Conservation (phyloP, 2,888 invertebrate species). For the Aspidiotus destructor region DNA sequence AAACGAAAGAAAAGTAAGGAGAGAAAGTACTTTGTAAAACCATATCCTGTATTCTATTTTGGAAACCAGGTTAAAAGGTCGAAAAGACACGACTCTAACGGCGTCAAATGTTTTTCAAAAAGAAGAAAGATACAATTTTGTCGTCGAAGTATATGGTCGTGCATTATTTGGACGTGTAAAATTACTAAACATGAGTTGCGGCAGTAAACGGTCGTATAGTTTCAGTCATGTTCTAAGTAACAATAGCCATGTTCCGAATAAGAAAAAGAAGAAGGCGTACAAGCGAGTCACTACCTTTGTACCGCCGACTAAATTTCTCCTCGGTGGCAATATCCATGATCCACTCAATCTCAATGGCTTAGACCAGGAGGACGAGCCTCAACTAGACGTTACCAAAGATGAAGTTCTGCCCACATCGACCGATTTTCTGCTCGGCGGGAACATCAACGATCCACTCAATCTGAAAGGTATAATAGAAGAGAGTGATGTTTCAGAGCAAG, state of each 20-base stretch:
- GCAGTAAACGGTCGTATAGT: conserved; percentile 36
- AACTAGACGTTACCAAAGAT: not conserved
- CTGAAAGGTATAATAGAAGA: conserved; percentile 55
- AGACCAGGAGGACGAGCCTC: conserved; percentile 43
- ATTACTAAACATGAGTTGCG: conserved; percentile 40
- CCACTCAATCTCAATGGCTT: conserved; percentile 88
- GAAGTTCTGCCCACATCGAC: not conserved
- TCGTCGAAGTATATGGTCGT: not conserved
- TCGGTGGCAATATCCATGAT: conserved; percentile 92
- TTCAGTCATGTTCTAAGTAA: conserved; percentile 10
- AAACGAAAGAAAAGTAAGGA: not conserved
- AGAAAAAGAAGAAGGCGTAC: conserved; percentile 22
- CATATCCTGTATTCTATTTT: not conserved
- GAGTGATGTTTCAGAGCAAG: not conserved
- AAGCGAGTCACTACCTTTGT: conserved; percentile 40
- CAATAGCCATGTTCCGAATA: not conserved
- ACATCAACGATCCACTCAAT: conserved; percentile 89
- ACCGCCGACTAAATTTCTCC: conserved; percentile 82
- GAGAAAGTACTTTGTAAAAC: not conserved
- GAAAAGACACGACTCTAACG: not conserved
- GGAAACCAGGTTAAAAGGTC: not conserved
- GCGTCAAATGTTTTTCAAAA: conserved; percentile 22
- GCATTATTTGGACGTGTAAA: conserved; percentile 8
- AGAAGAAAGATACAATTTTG: conserved; percentile 10
- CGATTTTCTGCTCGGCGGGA: conserved; percentile 77